phyloP scores from a whole-genome alignment of 2,113 vertebrate genomes.

The Oryzias curvinotus region DNA sequence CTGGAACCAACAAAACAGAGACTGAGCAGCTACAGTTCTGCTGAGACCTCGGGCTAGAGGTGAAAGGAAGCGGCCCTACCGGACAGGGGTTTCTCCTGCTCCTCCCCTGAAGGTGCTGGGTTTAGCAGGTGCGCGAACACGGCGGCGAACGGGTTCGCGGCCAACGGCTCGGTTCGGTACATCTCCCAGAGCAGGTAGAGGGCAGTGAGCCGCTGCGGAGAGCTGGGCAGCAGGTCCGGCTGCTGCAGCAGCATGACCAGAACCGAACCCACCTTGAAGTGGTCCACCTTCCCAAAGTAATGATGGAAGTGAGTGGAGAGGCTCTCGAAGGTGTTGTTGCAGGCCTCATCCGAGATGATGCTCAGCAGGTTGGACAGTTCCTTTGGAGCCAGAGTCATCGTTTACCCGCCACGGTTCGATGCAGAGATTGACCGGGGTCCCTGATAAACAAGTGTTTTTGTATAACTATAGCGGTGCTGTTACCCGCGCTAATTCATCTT shows the following conservation, averaged over 20 bases:
- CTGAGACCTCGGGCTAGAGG: neutral
- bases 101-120: slow-evolving; percentile 83
- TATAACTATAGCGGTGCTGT: fast-evolving
- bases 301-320: slow-evolving; percentile 95
- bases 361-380: slow-evolving; percentile 92
- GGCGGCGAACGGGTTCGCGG: slow-evolving; percentile 95
- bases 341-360: slow-evolving; percentile 96
- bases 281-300: slow-evolving; percentile 93
- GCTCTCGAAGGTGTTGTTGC: slow-evolving; percentile 91
- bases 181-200: slow-evolving; percentile 99
- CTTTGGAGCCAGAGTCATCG: slow-evolving; percentile 93
- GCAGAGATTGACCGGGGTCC: neutral
- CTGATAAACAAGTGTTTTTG: fast-evolving
- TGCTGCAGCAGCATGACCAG: slow-evolving; percentile 96
- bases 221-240: slow-evolving; percentile 92
- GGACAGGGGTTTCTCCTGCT: slow-evolving; percentile 87
- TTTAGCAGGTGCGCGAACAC: slow-evolving; percentile 97
- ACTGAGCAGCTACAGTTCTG: neutral
- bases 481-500: slow-evolving; percentile 2
- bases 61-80: slow-evolving; percentile 69
- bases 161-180: slow-evolving; percentile 97
- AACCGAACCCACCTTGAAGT: slow-evolving; percentile 94
- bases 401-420: neutral
- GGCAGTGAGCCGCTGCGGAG: slow-evolving; percentile 92
- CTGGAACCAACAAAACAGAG: slow-evolving; percentile 58